Conservation (phyloP, 2,113 vertebrate species). For the Percopsis transmontana region DNA sequence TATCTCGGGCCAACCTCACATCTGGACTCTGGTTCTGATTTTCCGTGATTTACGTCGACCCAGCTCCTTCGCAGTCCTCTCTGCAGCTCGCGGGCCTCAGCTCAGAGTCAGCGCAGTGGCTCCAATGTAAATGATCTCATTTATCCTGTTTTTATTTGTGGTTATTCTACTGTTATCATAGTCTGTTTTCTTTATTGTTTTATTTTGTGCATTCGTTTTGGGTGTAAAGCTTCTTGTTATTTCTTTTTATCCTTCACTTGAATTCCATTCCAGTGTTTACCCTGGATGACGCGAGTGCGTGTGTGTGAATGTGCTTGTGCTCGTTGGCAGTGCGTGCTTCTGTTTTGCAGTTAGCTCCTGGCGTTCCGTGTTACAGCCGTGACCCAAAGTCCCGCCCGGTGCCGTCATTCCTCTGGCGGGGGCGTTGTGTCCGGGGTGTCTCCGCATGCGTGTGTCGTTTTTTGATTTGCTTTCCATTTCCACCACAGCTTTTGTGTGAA, state of each 20-base stretch:
- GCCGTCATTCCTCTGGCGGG: constrained; percentile 12
- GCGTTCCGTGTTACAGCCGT: no score
- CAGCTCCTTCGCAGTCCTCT: constrained; percentile 1
- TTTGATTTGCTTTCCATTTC: constrained; percentile 17
- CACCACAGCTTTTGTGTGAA: constrained; percentile 32
- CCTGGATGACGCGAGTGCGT: no score
- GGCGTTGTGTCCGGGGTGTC: constrained; percentile 5
- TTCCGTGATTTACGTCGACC: constrained; percentile 8
- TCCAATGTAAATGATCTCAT: not conserved
- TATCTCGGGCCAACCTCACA: constrained; percentile 12
- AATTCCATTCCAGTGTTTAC: no score
- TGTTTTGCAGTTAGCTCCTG: no score
- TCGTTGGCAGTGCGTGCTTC: no score
- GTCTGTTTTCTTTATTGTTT: no score
- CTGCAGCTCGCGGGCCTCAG: constrained; percentile 10
- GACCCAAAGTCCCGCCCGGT: no score
- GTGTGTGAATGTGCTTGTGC: no score
- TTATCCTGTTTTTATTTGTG: not conserved
- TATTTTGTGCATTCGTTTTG: no score
- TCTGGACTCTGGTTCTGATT: constrained; percentile 36
- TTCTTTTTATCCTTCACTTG: no score
- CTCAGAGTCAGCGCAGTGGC: not conserved
- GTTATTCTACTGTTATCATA: no score
- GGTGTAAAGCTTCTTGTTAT: no score
- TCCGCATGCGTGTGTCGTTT: constrained; percentile 14